Evolutionary conservation across 2,797 vertebrate genomes (phyloP), one percentile per base, ranked within the genome.

Genomic region (Smutsia temminckii): DNA sequence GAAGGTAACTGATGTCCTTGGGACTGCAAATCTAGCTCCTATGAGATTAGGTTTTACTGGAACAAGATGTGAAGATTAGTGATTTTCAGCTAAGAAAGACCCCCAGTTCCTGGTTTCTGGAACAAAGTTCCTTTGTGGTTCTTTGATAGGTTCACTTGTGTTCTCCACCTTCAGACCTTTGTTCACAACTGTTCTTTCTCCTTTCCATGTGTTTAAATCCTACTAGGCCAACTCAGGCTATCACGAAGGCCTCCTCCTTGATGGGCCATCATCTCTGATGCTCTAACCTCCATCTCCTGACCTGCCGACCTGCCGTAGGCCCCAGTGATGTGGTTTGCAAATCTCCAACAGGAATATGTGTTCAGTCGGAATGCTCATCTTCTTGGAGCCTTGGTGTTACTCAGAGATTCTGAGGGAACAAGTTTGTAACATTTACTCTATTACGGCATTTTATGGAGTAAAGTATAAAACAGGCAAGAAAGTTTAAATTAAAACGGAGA

Each of bases 61-160:
- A 96, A 86, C 3, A 8, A 91, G 87, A 71, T 85, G 87, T 34
- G 51, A 81, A 96, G 94, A 93, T 77, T 37, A 93, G 78, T 92
- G 84, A 72, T 77, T 89, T 90, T 81, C 80, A 86, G 90, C n/a
- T 91, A 20, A 96, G 81, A 96, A 95, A 79, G 87, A 95, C n/a
- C 42, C 87, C 37, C 34, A 9, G 25, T 78, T 93, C 53, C 27
- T 34, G 71, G 83, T 34, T 77, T 95, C 27, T 74, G 53, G 77
- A 87, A 90, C 84, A 74, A 53, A 63, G 69, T 75, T 51, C 79
- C 72, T 91, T 79, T 74, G 34, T 34, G 40, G 37, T 69, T 85
- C 69, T 83, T 51, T 27, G 34, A 68, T 63, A 49, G 49, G 79
- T 55, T 71, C 29, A 9, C 57, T 66, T 81, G 57, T 63, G 51